Evolutionary conservation across 1,140 invertebrate genomes (phyloP).

Genomic region (Heliconius congener): DNA sequence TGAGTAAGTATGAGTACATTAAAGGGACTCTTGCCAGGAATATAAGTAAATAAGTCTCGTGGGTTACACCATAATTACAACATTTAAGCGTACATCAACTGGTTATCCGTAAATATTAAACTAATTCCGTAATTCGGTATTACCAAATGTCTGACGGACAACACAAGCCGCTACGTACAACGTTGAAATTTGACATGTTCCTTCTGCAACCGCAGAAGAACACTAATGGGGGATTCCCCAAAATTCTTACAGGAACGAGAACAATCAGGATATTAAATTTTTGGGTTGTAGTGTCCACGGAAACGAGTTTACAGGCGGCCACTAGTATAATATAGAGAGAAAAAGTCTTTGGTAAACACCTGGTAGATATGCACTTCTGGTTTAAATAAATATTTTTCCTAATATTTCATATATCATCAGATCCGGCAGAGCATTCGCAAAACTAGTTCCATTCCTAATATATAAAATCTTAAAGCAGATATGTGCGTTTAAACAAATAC

Average conservation of each 20-base stretch:
- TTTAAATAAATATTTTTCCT: not conserved
- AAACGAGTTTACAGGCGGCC: no score
- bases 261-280: no score
- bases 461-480: not conserved
- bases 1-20: not conserved
- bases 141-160: no score
- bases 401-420: conserved; percentile 5
- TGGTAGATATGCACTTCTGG: conserved; percentile 15
- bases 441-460: not conserved
- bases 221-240: no score
- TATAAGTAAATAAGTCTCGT: conserved; percentile 12
- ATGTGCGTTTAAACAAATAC: not conserved
- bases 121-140: no score
- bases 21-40: not conserved
- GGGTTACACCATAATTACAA: conserved; percentile 8
- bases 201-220: no score
- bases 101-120: not conserved
- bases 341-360: not conserved
- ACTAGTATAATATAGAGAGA: not conserved
- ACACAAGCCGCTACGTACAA: no score
- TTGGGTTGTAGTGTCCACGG: no score
- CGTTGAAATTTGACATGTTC: no score
- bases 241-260: no score
- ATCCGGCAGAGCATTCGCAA: not conserved
- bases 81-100: not conserved